A percentile compares a stretch with the other conserved stretches of the same genome.
Conservation (phyloP, 2,113 vertebrate species). For the Hemibagrus wyckioides region DNA sequence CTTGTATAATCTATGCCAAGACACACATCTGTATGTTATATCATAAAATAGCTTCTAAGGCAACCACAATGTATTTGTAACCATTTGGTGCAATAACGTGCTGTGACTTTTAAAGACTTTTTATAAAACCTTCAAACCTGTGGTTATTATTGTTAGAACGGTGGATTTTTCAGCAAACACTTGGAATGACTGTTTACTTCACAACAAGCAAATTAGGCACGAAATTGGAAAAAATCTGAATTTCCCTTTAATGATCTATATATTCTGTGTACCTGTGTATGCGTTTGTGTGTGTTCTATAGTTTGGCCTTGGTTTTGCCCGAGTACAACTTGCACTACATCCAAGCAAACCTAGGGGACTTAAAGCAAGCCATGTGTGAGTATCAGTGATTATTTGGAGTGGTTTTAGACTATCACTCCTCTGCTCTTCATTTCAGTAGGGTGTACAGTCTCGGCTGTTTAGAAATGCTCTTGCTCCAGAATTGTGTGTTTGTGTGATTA, state of each 20-base stretch:
- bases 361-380: constrained; percentile 92
- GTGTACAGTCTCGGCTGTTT: constrained; percentile 11
- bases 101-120: not conserved
- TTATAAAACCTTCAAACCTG: constrained; percentile 5
- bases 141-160: not conserved
- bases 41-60: constrained; percentile 28
- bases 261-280: constrained; percentile 55
- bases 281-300: constrained; percentile 72
- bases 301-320: constrained; percentile 94
- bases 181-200: not conserved
- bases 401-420: not conserved
- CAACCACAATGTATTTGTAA: constrained; percentile 24
- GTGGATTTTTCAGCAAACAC: not conserved
- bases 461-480: constrained; percentile 4
- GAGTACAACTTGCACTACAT: constrained; percentile 98
- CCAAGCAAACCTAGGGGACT: constrained; percentile 90
- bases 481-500: constrained; percentile 24
- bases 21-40: constrained; percentile 29
- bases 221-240: constrained; percentile 30
- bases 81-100: constrained; percentile 10
- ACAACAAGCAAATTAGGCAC: constrained; percentile 1
- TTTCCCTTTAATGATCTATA: constrained; percentile 27
- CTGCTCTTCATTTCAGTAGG: not conserved
- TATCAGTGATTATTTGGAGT: constrained; percentile 60
- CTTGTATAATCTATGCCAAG: not conserved